Percentiles rank a stretch among this genome's conserved stretches.
Conservation (phyloP, 2,797 vertebrate genomes). For the Cossypha niveicapilla region DNA sequence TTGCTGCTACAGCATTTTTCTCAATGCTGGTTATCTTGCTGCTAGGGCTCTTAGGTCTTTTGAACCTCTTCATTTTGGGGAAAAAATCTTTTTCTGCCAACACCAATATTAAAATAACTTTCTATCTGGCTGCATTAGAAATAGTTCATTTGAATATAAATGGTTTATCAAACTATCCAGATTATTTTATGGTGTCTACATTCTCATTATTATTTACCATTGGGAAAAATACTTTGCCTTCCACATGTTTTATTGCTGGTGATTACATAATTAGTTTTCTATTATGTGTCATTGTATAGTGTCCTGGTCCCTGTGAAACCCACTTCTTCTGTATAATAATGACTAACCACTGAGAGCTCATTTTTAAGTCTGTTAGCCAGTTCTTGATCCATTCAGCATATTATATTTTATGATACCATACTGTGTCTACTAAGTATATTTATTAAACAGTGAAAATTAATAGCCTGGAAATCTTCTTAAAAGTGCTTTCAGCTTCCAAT, state of each 20-base stretch:
- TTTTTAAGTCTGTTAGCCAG: background rate
- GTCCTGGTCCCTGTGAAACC: background rate
- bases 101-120: background rate
- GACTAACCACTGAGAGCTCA: background rate
- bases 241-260: background rate
- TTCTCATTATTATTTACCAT: background rate
- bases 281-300: background rate
- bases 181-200: background rate
- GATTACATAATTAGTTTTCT: background rate
- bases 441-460: conserved; percentile 13
- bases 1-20: background rate
- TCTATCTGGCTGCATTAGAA: background rate
- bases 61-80: background rate
- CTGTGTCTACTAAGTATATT: background rate
- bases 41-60: background rate
- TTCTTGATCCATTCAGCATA: background rate
- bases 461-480: background rate
- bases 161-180: background rate
- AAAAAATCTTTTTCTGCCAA: background rate
- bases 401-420: background rate
- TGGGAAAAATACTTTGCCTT: background rate
- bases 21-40: background rate
- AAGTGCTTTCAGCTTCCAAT: background rate
- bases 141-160: background rate
- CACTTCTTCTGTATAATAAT: background rate